Base-by-base conservation (phyloP, 2,888 invertebrate genomes). In the Caradrina kadenii region DNA sequence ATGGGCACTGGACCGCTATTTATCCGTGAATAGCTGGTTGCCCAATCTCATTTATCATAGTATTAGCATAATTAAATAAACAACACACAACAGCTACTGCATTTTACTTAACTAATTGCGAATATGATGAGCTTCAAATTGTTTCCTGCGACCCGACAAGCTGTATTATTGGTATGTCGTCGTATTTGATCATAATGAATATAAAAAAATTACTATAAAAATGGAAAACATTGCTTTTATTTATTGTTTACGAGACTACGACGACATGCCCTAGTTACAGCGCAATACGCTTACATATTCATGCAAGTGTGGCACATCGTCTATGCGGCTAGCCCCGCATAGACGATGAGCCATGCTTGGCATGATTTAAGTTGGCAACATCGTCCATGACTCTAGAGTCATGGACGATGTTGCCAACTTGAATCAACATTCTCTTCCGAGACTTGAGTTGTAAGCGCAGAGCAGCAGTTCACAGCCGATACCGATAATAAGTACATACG, bases 401-500 rank as follows among this genome's bases (percentile, higher is more conserved):
- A 39, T 8, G 15, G 48, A n/a, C n/a, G 48, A 48, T 6, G n/a
- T 49, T 1, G 19, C n/a, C 8, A 6, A 4, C 19, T 11, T 49
- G 10, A 3, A 49, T 19, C 10, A 1, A 19, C n/a, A n/a, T 35
- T 19, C 19, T 49, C 2, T 45, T 17, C 13, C 13, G 42, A 11
- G 42, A 15, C 6, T 35, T 35, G 54, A 55, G 35, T 19, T 2
- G 39, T 8, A 56, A 54, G 48, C 26, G 17, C 13, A 35, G 11
- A 22, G 42, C 10, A 8, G 58, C 15, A 63, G 53, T 56, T 72
- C 75, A 60, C 73, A 77, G 72, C 78, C 71, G 49, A 53, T 61
- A 69, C 73, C 70, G 52, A 59, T 75, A 64, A 53, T 83, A 71
- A 67, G 69, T 71, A 70, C 66, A 35, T 68, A 49, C 48, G 22